These are phyloP conservation scores for Ernsta delagoae DNA, from an alignment of 2,888 invertebrate species.

Conservation along the genomic window DNA sequence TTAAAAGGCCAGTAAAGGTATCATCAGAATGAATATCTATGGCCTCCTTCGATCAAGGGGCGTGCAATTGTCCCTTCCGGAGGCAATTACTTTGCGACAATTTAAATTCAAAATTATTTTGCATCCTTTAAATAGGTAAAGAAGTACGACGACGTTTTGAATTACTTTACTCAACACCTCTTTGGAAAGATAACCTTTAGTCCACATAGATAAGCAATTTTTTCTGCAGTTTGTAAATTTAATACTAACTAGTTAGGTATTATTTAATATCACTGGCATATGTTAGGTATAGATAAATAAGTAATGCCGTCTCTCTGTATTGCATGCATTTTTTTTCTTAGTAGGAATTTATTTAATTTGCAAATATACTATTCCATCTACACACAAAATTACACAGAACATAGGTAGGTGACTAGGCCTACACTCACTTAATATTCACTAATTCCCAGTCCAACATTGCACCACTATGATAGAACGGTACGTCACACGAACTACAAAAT, in stretches of 20 bases:
- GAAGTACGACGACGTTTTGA: conserved; percentile 11
- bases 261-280: neutral
- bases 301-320: no score
- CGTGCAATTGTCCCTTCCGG: conserved; percentile 19
- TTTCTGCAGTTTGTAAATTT: conserved; percentile 11
- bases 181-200: conserved; percentile 19
- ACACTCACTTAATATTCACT: neutral
- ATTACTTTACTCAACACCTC: conserved; percentile 23
- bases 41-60: conserved; percentile 18
- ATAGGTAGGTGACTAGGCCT: no score
- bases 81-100: conserved; percentile 20
- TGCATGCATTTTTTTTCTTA: neutral
- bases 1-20: conserved; percentile 23
- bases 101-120: conserved; percentile 15
- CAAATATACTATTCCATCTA: no score
- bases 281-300: neutral
- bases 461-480: conserved; percentile 18
- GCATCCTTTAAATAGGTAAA: conserved; percentile 1
- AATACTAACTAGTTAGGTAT: neutral
- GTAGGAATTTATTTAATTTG: neutral
- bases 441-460: neutral
- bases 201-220: conserved; percentile 9
- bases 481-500: conserved; percentile 19
- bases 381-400: no score
- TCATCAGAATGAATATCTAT: conserved; percentile 22